Percentiles rank a stretch among this genome's conserved stretches.
These are phyloP conservation scores for Drosophila parvula DNA, from an alignment of 1,140 invertebrate species.

Conservation along the genomic window DNA sequence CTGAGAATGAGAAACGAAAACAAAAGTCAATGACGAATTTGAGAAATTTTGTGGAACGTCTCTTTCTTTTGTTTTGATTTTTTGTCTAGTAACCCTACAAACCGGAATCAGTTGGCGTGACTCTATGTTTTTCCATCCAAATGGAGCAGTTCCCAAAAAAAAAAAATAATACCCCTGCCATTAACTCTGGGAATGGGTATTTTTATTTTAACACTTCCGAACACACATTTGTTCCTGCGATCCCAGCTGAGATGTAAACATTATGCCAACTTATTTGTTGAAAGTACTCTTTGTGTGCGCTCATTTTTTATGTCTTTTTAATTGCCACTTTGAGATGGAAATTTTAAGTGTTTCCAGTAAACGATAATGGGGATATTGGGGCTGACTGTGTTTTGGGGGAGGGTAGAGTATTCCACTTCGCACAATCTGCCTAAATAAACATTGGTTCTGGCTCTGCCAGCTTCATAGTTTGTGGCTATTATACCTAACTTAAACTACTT, in stretches of 20 bases:
- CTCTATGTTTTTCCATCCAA: conserved; percentile 26
- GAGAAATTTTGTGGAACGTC: conserved; percentile 38
- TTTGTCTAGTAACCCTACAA: conserved; percentile 31
- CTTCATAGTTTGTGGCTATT: conserved; percentile 16
- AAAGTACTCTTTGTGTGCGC: conserved; percentile 27
- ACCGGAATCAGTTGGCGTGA: conserved; percentile 37
- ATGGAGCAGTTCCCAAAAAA: conserved; percentile 12
- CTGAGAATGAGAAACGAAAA: conserved; percentile 75
- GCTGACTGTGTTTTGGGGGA: not conserved
- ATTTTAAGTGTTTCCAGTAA: conserved; percentile 34
- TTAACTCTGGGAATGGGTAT: conserved; percentile 9
- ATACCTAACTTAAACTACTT: conserved; percentile 3
- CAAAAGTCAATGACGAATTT: conserved; percentile 62
- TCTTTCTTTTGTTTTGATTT: not conserved
- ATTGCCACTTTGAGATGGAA: conserved; percentile 56
- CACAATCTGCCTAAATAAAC: conserved; percentile 25
- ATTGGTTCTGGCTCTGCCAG: not conserved
- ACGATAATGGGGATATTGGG: conserved; percentile 21
- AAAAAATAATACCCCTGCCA: conserved; percentile 1
- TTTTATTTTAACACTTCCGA: conserved; percentile 26
- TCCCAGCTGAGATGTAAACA: conserved; percentile 22
- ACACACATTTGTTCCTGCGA: conserved; percentile 28
- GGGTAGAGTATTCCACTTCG: not conserved
- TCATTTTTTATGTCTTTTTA: conserved; percentile 67
- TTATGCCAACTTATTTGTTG: conserved; percentile 47